Evolutionary conservation across 2,888 invertebrate genomes (phyloP).

Genomic region (Rhyacophila evoluta): DNA sequence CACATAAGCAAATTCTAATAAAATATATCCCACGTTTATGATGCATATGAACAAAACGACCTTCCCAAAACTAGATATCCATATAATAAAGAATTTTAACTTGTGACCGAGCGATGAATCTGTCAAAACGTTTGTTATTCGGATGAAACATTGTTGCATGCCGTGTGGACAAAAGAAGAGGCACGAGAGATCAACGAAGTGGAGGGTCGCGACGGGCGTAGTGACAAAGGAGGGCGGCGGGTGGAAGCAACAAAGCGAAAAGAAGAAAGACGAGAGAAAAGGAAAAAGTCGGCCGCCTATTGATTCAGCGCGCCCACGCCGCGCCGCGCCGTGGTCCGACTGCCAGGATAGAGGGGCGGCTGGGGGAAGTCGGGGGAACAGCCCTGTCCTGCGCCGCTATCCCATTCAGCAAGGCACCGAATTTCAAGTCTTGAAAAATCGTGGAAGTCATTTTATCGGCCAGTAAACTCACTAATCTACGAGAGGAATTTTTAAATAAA

Average conservation of each 20-base stretch:
- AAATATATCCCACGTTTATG: too few species aligned
- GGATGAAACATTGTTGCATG: neutral
- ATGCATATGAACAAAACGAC: too few species aligned
- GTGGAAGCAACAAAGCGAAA: conserved; percentile 17
- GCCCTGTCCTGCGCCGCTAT: neutral
- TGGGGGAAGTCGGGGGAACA: neutral
- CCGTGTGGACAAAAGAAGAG: conserved; percentile 1
- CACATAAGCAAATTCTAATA: too few species aligned
- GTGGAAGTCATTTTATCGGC: neutral
- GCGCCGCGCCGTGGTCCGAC: conserved; percentile 4
- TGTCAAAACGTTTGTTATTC: neutral
- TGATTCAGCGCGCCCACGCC: conserved; percentile 24
- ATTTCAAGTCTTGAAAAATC: neutral
- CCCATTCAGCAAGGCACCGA: neutral
- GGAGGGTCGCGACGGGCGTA: neutral
- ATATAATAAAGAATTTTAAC: too few species aligned
- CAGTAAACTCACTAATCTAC: too few species aligned
- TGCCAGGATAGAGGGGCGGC: neutral
- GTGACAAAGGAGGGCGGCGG: conserved; percentile 15
- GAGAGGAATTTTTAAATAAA: too few species aligned
- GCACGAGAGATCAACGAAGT: neutral
- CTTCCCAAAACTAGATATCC: too few species aligned
- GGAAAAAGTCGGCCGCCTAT: conserved; percentile 17
- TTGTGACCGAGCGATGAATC: neutral
- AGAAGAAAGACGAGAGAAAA: conserved; percentile 22